Base-by-base conservation (phyloP, 2,888 invertebrate genomes). In the Lobophora halterata region DNA sequence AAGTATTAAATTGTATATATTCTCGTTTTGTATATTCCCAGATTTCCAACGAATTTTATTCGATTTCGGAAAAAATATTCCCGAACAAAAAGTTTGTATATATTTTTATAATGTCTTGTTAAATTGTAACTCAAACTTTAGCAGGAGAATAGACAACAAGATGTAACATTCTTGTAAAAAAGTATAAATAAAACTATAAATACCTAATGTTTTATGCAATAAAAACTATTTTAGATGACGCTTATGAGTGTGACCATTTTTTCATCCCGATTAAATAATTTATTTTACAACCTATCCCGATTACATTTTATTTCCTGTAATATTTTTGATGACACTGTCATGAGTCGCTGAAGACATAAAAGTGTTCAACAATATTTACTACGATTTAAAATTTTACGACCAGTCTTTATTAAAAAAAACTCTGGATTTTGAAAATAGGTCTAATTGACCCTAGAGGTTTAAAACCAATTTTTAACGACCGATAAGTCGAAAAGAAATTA, bases 401-500 rank as follows among this genome's bases (percentile, higher is more conserved):
- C 33, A 45, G 39, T 41, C 44, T 40, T 42, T n/a, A n/a, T n/a
- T n/a, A n/a, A n/a, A 46, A 48, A 48, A 42, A 40, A 36, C 36
- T 45, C 33, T 14, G 14, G 12, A 33, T 43, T 47, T 54, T 51
- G 44, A 36, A 36, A 50, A 50, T 55, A 47, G 49, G 33, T 52
- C 51, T 49, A 52, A 55, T 57, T 55, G 55, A 54, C 49, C 52
- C 45, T 39, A 44, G 44, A 41, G 29, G 46, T 47, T 46, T 40
- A 26, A 37, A 45, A 35, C 20, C 20, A 37, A 31, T 44, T 76
- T n/a, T 80, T 81, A 73, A 82, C 75, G 80, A 79, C 53, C 67
- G 27, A 49, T 51, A 45, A 31, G 18, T 37, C 32, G 46, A 57
- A 57, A 57, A 55, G 49, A 67, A 72, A 71, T 71, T 71, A 68